A percentile compares a stretch with the other conserved stretches of the same genome.
Conservation (phyloP, 2,888 invertebrate genomes). For the Scaptomyza reducta region DNA sequence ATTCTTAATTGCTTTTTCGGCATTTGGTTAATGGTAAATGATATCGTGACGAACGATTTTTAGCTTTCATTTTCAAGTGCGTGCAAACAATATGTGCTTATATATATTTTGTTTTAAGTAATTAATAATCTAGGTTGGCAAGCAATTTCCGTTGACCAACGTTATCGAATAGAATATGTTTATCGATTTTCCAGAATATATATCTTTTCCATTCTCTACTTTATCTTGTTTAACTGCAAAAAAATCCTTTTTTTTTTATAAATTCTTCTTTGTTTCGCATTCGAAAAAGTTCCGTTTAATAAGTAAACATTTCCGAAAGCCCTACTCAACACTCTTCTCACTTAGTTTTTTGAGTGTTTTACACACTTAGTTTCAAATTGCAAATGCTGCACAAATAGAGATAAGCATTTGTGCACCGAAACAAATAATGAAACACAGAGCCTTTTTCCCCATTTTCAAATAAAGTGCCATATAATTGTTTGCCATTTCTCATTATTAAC, state of each 20-base stretch:
- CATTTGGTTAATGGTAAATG: conserved; percentile 49
- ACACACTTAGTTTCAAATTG: conserved; percentile 14
- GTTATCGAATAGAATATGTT: too few relatives aligned
- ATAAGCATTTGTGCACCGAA: conserved; percentile 30
- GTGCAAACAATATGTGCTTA: not conserved
- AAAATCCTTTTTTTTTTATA: not conserved
- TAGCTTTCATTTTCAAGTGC: conserved; percentile 3
- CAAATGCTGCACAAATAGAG: conserved; percentile 53
- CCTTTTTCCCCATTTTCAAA: conserved; percentile 22
- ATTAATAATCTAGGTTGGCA: conserved; percentile 29
- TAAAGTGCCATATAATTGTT: conserved; percentile 49
- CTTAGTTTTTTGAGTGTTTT: conserved; percentile 4
- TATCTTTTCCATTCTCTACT: not conserved
- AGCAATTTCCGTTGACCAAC: conserved; percentile 30
- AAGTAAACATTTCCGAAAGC: not conserved
- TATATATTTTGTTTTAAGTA: conserved; percentile 23
- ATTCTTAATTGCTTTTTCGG: conserved; percentile 63
- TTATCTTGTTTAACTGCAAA: not conserved
- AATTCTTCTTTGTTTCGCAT: conserved; percentile 3
- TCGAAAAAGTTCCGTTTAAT: not conserved
- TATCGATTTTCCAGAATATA: not conserved
- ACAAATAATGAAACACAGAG: conserved; percentile 31
- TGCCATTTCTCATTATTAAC: conserved; percentile 63
- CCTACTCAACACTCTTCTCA: not conserved
- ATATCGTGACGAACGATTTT: conserved; percentile 28